Evolutionary conservation across 2,113 vertebrate species (phyloP).

Genomic region (Ondatra zibethicus): DNA sequence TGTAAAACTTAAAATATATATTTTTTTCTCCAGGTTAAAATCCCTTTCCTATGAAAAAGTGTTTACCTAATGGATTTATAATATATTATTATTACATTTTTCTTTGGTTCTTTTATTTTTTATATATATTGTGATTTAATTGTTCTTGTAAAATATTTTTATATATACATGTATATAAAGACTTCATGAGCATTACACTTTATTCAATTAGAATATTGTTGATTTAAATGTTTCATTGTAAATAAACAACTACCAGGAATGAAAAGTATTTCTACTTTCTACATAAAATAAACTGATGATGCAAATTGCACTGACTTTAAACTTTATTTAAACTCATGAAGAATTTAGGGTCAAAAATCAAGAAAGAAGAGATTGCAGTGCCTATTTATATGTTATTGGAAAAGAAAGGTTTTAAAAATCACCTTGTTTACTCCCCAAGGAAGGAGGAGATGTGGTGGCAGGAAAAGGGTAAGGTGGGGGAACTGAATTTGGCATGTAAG

Average conservation of each 20-base stretch:
- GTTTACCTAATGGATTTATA: not conserved
- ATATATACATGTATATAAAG: not conserved
- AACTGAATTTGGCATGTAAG: no score
- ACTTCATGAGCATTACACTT: not conserved
- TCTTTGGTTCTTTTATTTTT: not conserved
- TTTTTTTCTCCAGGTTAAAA: not conserved
- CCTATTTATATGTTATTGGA: not conserved
- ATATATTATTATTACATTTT: not conserved
- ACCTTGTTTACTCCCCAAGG: no score
- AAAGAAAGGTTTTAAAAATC: not conserved
- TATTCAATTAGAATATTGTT: not conserved
- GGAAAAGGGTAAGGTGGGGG: no score
- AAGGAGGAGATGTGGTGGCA: no score
- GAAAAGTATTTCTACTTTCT: not conserved
- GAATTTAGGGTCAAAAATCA: not conserved
- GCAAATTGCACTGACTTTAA: not conserved
- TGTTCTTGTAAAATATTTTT: not conserved
- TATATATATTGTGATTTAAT: slow-evolving; percentile 19
- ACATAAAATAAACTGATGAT: not conserved
- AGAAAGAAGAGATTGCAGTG: not conserved
- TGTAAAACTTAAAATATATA: not conserved
- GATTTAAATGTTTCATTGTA: not conserved
- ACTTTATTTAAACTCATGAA: not conserved
- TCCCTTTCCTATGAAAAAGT: not conserved
- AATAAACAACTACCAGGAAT: not conserved